Evolutionary conservation across 2,797 vertebrate genomes (phyloP).

Genomic region (Esox lucius): DNA sequence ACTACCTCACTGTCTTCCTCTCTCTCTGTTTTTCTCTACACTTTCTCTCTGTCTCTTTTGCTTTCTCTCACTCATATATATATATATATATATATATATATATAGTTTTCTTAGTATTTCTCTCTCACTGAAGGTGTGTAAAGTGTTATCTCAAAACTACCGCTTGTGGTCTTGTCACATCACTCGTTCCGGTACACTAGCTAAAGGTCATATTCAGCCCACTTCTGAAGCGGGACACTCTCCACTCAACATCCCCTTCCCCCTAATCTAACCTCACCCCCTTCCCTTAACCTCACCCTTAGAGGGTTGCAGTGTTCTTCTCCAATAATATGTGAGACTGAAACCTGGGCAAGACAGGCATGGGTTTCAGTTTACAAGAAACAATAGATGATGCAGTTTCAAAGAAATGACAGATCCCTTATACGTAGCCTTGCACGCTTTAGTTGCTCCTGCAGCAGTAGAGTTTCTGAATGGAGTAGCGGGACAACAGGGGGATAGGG

Average conservation of each 20-base stretch:
- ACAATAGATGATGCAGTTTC: slow-evolving; percentile 46
- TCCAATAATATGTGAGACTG: slow-evolving; percentile 43
- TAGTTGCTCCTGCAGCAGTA: not conserved
- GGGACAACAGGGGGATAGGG: not conserved
- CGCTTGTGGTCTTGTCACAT: slow-evolving; percentile 32
- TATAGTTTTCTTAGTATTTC: not conserved
- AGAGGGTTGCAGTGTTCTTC: slow-evolving; percentile 35
- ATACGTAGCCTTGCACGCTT: not conserved
- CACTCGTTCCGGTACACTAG: slow-evolving; percentile 13
- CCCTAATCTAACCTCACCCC: not conserved
- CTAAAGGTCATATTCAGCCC: slow-evolving; percentile 69
- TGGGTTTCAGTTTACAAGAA: slow-evolving; percentile 78
- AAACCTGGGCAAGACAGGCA: slow-evolving; percentile 45
- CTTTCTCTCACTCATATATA: too few relatives aligned
- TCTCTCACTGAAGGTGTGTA: slow-evolving; percentile 8
- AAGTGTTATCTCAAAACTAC: slow-evolving; percentile 32
- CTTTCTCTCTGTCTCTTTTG: too few relatives aligned
- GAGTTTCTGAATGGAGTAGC: not conserved
- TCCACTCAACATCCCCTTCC: not conserved
- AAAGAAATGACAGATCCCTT: slow-evolving; percentile 64
- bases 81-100: too few relatives aligned
- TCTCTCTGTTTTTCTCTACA: not conserved
- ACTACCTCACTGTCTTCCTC: too few relatives aligned
- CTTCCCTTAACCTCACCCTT: slow-evolving; percentile 22
- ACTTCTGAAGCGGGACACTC: slow-evolving; percentile 41